Evolutionary conservation across 2,797 vertebrate species (phyloP), one percentile per base, ranked within the genome.

Genomic region (Ambastaia sidthimunki): DNA sequence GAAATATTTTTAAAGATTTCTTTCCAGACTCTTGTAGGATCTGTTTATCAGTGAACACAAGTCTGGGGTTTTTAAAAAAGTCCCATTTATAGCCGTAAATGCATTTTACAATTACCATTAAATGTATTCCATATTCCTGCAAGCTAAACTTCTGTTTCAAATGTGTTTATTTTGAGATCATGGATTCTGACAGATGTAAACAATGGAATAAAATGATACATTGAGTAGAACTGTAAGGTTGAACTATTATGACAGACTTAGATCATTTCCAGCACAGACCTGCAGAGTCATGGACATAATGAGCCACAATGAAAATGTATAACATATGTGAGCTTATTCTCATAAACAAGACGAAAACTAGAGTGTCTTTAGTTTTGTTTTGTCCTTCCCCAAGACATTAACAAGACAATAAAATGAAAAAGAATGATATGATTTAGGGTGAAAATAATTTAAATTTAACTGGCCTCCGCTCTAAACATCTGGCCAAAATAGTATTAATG

Each of bases 121-220:
- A 55, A 23, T 41, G 13, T 21, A 55, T 76, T 54, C 16, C 15
- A 41, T 67, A 15, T 41, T 55, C 9, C 13, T 66, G 74, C 13
- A 52, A 41, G 62, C 19, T 7, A 66, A 25, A 7, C n/a, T 12
- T 41, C 19, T 41, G 73, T n/a, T 66, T 75, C 2, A 6, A 54
- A 54, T 66, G 25, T 4, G 28, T 48, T 74, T 74, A 7, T 28
- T 67, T 44, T 67, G 48, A 67, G 50, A 19, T 55, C 55, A 76
- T 7, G 4, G 16, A 47, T 57, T 68, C 68, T 4, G 18, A 57
- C 63, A 57, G 18, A 66, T 57, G 21, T 68, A 67, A 67, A 47
- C 16, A 76, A 3, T 41, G 16, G 23, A 66, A 74, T 37, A 41
- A 10, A 55, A 48, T 19, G 34, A 55, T 28, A 28, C 19, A 25